Conservation (phyloP, 30 jellyfish, hydroid and myxozoan species). For the Calvadosia cruxmelitensis region DNA sequence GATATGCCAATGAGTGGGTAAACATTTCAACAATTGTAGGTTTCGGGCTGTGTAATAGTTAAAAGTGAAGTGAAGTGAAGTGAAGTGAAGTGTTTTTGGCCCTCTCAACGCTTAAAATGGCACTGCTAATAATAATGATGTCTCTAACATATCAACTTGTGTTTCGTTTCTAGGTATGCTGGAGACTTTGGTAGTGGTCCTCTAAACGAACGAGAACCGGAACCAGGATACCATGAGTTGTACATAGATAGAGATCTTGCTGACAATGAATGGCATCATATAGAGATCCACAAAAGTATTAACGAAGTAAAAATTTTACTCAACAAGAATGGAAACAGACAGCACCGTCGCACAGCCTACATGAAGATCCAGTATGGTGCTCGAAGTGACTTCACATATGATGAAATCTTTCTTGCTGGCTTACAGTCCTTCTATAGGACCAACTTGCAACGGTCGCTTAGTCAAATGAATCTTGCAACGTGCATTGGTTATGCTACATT, state of each 20-base stretch:
- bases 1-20: no score
- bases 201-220: conserved; percentile 67
- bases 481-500: conserved; percentile 64
- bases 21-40: no score
- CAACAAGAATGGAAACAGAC: background rate
- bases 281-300: conserved; percentile 60
- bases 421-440: conserved; percentile 49
- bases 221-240: conserved; percentile 73
- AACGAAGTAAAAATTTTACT: conserved; percentile 34
- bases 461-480: conserved; percentile 60
- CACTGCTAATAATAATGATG: no score
- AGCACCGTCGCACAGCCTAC: background rate
- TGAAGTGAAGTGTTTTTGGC: no score
- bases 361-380: conserved; percentile 14
- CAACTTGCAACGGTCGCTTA: conserved; percentile 39
- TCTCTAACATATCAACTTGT: background rate
- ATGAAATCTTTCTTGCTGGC: conserved; percentile 73
- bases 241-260: conserved; percentile 89
- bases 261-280: conserved; percentile 93
- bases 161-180: conserved; percentile 60
- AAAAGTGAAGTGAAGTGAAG: no score
- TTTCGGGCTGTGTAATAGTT: no score
- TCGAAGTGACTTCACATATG: conserved; percentile 58
- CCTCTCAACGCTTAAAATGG: no score
- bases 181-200: conserved; percentile 89